Conservation (phyloP, 2,797 vertebrate species). For the Gymnocypris eckloni region DNA sequence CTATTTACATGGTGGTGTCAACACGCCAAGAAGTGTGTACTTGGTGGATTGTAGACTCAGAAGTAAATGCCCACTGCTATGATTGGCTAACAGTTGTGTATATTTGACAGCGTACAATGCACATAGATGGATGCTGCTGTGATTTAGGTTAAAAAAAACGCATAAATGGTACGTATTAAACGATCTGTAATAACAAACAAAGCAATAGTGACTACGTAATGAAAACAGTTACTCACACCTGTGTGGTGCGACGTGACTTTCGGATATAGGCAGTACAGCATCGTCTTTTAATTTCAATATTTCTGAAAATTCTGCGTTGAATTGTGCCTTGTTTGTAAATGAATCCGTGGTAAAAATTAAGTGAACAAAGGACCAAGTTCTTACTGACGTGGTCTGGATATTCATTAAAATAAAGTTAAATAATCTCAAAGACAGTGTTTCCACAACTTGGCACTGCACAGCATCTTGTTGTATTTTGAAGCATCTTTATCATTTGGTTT, state of each 20-base stretch:
- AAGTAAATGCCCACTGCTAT: not conserved
- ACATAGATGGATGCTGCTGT: not conserved
- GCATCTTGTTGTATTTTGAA: no score
- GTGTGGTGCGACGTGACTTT: no score
- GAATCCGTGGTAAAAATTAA: not conserved
- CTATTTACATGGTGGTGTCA: not conserved
- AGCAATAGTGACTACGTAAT: no score
- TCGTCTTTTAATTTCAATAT: no score
- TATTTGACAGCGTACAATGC: not conserved
- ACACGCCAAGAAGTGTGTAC: not conserved
- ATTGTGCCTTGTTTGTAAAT: not conserved
- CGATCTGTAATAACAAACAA: no score
- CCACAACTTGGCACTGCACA: no score
- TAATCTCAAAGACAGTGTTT: no score
- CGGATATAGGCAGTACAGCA: no score
- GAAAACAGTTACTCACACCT: no score
- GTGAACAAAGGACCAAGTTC: not conserved
- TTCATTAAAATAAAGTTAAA: not conserved
- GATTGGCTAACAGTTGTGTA: not conserved
- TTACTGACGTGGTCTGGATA: not conserved
- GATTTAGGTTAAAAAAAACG: not conserved
- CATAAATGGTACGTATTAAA: no score
- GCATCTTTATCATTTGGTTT: no score
- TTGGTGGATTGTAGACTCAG: not conserved
- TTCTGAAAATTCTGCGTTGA: no score